Evolutionary conservation across 2,888 invertebrate species (phyloP), one percentile per base, ranked within the genome.

Genomic region (Gasteruption jaculator): DNA sequence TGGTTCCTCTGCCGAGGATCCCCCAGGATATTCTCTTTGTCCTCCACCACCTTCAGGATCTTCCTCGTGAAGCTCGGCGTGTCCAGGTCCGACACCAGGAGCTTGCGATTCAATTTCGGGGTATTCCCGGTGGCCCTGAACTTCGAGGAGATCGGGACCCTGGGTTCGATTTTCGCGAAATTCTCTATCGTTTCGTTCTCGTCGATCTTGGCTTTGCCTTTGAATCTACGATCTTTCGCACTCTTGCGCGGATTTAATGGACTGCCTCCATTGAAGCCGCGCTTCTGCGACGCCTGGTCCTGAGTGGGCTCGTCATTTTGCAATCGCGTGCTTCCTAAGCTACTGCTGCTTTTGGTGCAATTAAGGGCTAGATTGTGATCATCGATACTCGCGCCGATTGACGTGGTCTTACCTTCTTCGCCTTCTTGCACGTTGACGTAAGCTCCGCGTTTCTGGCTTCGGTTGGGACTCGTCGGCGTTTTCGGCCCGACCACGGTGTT

Each of bases 381-480:
- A 38, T 58, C 56, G 43, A 45, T 40, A 49, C 49, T 54, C 41
- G 52, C 47, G 37, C 46, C 45, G 46, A 27, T 48, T 50, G 56
- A 56, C 56, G 59, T 53, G 47, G 57, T 73, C 83, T 84, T 83
- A 83, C 84, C 84, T 83, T 81, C 79, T 71, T 76, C 78, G 72
- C 81, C 81, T 68, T n/a, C n/a, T 29, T 83, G 82, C 64, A 85
- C 79, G 75, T 84, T 81, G 67, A 84, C 83, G 73, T 84, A 84
- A 52, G 83, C 83, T 53, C 83, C 84, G 50, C 74, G 71, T 21
- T 68, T 56, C 52, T 63, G 73, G n/a, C n/a, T n/a, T 61, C 60
- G 71, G 60, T 59, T 74, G 58, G 57, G 72, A 68, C 68, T 63
- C 38, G 71, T 73, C 18, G 73, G 71, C 46, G 68, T 68, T 38